Evolutionary conservation across 2,797 vertebrate species (phyloP), one percentile per base, ranked within the genome.

Genomic region (Acanthopagrus latus): DNA sequence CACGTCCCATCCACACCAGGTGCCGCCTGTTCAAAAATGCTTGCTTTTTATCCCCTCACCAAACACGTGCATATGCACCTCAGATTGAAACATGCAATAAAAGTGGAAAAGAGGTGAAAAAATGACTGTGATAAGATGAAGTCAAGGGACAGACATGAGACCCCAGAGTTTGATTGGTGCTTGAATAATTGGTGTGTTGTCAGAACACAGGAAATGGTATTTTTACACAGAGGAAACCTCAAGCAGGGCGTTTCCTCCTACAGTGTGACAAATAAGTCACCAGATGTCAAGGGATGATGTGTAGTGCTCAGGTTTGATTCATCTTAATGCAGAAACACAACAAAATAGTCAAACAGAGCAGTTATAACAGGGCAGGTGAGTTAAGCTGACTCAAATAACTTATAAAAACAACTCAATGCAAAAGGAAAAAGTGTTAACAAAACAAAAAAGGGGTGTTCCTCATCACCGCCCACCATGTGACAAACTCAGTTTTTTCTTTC

Each of bases 231-330:
- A 56, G 25, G 17, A 64, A 64, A 25, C 41, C 18, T 50, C 25
- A 46, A n/a, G 41, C 6, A 27, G 4, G 3, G 2, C 2, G 4
- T 9, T 58, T n/a, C 1, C 16, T 16, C 1, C 0, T 50, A 14
- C 8, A 18, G 16, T 14, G 16, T 23, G n/a, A 70, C 21, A 60
- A 27, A 58, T 1, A 4, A 27, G n/a, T 3, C 18, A 5, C 14
- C 21, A 43, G 12, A 14, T 43, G 47, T 44, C 38, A 54, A 2
- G 10, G 6, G 3, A 14, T 27, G 8, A 21, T 47, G 4, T 9
- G 16, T 11, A 56, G 17, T 13, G 18, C 17, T 62, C 48, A 27
- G 20, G 13, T 58, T 70, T 70, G 7, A 58, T 69, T 47, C 11
- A 20, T 18, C 14, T 46, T 47, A 56, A 17, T 33, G 25, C 38